Base-by-base conservation (phyloP, 1,140 invertebrate species). In the Samia ricini region DNA sequence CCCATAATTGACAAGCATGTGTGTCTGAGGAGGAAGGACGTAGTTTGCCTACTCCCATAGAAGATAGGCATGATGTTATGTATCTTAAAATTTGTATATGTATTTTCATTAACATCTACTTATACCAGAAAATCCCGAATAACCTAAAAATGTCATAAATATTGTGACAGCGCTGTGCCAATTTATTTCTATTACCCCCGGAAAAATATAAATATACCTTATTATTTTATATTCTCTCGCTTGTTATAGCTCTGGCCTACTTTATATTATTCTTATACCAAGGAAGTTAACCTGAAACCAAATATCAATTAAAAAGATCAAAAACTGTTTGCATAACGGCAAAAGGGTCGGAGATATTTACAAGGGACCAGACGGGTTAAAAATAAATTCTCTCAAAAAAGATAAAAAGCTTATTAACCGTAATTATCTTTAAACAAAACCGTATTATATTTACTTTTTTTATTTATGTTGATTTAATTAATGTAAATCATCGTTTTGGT, bases 221-320 rank as follows among this genome's bases (percentile, higher is more conserved):
- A 29, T 29, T 5, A 29, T 29, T 29, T 0, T 29, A 29, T 29
- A 29, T 29, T 29, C 26, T 29, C 1, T 2, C 6, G 33, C n/a
- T 12, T 15, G 4, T 42, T n/a, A 3, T 42, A 42, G 4, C 33
- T 15, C 12, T 52, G 12, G 10, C 19, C 51, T 10, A 15, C 51
- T 4, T 4, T 20, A 52, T 52, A 23, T 52, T 49, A 59, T 22
- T 50, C 12, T 26, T 59, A 23, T 58, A 55, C 61, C 61, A 54
- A 29, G 36, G 21, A 63, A 68, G 59, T 61, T 66, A 66, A 60
- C 61, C 26, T 51, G 50, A 59, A 68, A 63, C 56, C 49, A 57
- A 67, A 70, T 65, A 66, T 67, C 63, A 69, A 76, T 70, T 66
- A 68, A 69, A 66, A 69, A 65, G 66, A 76, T 76, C 74, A 76